Conservation (phyloP, 2,113 vertebrate species). For the Mugil cephalus region DNA sequence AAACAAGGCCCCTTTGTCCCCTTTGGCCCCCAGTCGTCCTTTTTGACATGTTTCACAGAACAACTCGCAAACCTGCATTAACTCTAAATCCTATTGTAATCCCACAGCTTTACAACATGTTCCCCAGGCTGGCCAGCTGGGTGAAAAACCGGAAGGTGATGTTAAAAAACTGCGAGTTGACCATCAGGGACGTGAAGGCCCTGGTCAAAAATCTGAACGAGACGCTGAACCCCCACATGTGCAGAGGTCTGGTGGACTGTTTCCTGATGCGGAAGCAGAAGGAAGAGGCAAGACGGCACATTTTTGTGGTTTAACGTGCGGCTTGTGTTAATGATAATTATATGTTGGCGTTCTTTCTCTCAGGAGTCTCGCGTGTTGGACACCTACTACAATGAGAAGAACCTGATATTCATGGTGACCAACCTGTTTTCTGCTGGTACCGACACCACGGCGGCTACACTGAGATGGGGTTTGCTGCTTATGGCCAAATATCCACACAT, state of each 20-base stretch:
- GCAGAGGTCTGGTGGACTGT: slow-evolving; percentile 75
- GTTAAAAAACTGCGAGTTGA: neutral
- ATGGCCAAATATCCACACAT: slow-evolving; percentile 84
- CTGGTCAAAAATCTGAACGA: slow-evolving; percentile 57
- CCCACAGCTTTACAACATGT: slow-evolving; percentile 78
- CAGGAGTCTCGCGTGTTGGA: slow-evolving; percentile 41
- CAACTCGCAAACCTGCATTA: no score
- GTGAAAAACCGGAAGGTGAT: slow-evolving; percentile 50
- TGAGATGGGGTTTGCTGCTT: slow-evolving; percentile 78
- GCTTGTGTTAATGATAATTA: no score
- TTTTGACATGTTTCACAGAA: no score
- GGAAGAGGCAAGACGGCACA: slow-evolving; percentile 49
- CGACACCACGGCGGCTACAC: slow-evolving; percentile 68
- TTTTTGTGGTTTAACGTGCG: neutral
- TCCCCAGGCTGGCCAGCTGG: slow-evolving; percentile 70
- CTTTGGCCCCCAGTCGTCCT: no score
- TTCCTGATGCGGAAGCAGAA: slow-evolving; percentile 73
- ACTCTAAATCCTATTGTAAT: neutral
- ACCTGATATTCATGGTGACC: slow-evolving; percentile 66
- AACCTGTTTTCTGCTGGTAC: slow-evolving; percentile 80
- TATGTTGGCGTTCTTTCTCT: neutral
- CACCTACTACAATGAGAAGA: slow-evolving; percentile 55
- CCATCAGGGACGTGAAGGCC: neutral
- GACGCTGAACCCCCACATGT: slow-evolving; percentile 64
- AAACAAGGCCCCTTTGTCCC: no score